Evolutionary conservation across 2,113 vertebrate genomes (phyloP).

Genomic region (Noctilio leporinus): DNA sequence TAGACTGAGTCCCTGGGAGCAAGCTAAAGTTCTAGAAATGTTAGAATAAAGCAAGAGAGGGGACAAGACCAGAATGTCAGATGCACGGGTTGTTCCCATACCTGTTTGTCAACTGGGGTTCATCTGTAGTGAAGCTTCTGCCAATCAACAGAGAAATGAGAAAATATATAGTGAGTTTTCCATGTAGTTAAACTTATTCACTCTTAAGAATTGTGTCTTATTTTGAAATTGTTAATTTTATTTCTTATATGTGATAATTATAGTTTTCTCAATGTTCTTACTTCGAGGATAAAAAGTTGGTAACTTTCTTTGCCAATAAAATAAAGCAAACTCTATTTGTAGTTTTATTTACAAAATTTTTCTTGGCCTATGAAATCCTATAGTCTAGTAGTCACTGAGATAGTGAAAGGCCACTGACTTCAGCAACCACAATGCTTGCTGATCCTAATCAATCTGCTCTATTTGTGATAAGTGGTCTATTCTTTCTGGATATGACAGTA

Average conservation of each 20-base stretch:
- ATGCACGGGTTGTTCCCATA: neutral
- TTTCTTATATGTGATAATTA: neutral
- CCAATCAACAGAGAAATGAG: neutral
- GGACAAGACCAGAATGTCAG: neutral
- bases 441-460: neutral
- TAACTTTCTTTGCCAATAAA: neutral
- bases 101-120: neutral
- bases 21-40: constrained; percentile 15
- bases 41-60: neutral
- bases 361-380: neutral
- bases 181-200: neutral
- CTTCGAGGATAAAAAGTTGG: neutral
- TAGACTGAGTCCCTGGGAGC: neutral
- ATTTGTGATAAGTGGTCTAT: neutral
- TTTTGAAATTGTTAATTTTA: neutral
- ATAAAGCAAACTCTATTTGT: neutral
- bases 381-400: neutral
- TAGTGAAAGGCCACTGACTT: neutral
- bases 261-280: neutral
- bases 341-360: neutral
- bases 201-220: neutral
- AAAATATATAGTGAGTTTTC: neutral
- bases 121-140: neutral
- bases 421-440: neutral
- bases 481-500: neutral